phyloP scores from a whole-genome alignment of 2,113 vertebrate species.

The Phodopus roborovskii region DNA sequence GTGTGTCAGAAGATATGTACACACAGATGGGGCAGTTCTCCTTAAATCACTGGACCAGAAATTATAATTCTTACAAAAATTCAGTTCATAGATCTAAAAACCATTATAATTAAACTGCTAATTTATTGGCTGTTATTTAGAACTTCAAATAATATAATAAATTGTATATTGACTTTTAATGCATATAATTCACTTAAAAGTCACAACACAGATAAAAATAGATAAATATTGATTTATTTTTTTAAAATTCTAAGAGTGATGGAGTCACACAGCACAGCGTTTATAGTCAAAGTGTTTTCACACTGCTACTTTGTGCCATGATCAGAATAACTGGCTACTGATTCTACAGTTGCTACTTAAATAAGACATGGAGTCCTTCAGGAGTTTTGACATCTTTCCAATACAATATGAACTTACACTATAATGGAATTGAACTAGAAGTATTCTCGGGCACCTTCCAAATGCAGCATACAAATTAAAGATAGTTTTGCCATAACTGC shows the following conservation, averaged over 20 bases:
- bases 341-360: background rate
- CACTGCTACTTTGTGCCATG: background rate
- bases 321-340: background rate
- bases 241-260: background rate
- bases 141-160: background rate
- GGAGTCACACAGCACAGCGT: background rate
- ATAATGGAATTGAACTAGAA: background rate
- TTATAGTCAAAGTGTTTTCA: background rate
- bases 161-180: background rate
- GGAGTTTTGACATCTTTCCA: background rate
- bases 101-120: background rate
- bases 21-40: background rate
- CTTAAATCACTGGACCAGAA: background rate
- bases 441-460: background rate
- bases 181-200: conserved; percentile 14
- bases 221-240: background rate
- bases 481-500: background rate
- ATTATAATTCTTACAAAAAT: background rate
- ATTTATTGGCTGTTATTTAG: conserved; percentile 10
- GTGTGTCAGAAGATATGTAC: background rate
- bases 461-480: background rate
- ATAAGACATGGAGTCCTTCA: background rate
- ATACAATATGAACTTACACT: background rate
- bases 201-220: conserved; percentile 15
- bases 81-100: background rate